Evolutionary conservation across 2,888 invertebrate genomes (phyloP).

Genomic region (Drosophila helvetica): DNA sequence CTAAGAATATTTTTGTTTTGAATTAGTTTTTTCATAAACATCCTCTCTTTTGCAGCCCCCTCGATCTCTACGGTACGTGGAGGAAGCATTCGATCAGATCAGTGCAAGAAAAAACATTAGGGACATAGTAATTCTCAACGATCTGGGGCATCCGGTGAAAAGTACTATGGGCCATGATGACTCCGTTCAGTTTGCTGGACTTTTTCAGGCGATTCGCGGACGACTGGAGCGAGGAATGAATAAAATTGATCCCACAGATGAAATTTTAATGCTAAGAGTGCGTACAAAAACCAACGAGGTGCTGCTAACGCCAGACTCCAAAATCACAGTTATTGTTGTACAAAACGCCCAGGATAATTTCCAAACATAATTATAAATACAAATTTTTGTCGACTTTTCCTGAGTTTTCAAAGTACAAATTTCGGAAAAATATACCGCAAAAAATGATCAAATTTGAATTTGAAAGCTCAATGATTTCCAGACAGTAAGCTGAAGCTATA

Average conservation of each 20-base stretch:
- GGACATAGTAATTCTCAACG: slow-evolving; percentile 80
- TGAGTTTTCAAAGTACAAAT: too few species aligned
- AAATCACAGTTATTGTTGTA: slow-evolving; percentile 81
- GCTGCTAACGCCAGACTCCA: slow-evolving; percentile 79
- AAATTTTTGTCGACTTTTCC: too few species aligned
- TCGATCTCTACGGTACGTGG: slow-evolving; percentile 79
- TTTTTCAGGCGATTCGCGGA: slow-evolving; percentile 78
- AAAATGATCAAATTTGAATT: too few species aligned
- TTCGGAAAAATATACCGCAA: too few species aligned
- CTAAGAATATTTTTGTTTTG: too few species aligned
- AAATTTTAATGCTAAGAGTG: slow-evolving; percentile 78
- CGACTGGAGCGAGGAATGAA: slow-evolving; percentile 75
- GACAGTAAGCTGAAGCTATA: too few species aligned
- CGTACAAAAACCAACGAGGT: slow-evolving; percentile 80
- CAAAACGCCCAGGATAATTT: slow-evolving; percentile 79
- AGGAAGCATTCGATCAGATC: slow-evolving; percentile 75
- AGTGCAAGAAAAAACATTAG: slow-evolving; percentile 72
- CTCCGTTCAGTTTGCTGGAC: slow-evolving; percentile 79
- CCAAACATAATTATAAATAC: slow-evolving; percentile 5
- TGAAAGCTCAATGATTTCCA: too few species aligned
- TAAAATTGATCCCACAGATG: slow-evolving; percentile 77
- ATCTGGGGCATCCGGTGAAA: slow-evolving; percentile 79
- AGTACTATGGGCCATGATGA: slow-evolving; percentile 72
- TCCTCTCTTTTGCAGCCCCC: slow-evolving; percentile 33
- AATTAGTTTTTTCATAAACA: not conserved